Conservation (phyloP, 2,113 vertebrate species). For the Cacatua alba region DNA sequence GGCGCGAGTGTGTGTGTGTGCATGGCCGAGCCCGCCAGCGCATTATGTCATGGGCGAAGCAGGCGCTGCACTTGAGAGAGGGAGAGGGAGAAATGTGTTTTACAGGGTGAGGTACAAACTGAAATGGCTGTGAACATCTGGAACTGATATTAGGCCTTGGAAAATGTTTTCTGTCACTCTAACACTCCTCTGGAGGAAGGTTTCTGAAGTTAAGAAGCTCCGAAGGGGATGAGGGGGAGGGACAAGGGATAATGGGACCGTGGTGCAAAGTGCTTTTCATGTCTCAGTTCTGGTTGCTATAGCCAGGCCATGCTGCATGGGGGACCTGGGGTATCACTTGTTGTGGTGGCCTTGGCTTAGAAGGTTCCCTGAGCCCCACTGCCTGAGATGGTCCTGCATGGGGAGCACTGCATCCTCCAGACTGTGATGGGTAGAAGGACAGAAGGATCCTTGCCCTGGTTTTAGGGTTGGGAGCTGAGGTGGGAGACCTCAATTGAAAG, state of each 20-base stretch:
- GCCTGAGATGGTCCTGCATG: background rate
- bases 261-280: conserved; percentile 20
- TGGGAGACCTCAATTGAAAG: background rate
- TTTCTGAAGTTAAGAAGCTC: conserved; percentile 69
- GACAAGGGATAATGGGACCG: background rate
- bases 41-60: conserved; percentile 67
- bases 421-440: background rate
- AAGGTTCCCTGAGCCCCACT: background rate
- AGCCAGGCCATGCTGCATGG: rapidly evolving
- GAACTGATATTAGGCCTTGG: conserved; percentile 77
- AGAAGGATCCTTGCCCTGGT: background rate
- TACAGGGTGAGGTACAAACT: conserved; percentile 77
- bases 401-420: background rate
- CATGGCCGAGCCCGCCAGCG: background rate
- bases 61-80: conserved; percentile 55
- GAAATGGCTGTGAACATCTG: conserved; percentile 78
- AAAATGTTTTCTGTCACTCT: conserved; percentile 76
- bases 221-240: conserved; percentile 30
- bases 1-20: background rate
- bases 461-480: background rate
- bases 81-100: conserved; percentile 69
- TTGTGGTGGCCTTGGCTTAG: background rate
- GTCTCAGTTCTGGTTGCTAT: background rate
- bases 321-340: rapidly evolving
- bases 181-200: conserved; percentile 63